Base-by-base conservation (phyloP, 2,113 vertebrate genomes). In the Cricetomys ansorgei region DNA sequence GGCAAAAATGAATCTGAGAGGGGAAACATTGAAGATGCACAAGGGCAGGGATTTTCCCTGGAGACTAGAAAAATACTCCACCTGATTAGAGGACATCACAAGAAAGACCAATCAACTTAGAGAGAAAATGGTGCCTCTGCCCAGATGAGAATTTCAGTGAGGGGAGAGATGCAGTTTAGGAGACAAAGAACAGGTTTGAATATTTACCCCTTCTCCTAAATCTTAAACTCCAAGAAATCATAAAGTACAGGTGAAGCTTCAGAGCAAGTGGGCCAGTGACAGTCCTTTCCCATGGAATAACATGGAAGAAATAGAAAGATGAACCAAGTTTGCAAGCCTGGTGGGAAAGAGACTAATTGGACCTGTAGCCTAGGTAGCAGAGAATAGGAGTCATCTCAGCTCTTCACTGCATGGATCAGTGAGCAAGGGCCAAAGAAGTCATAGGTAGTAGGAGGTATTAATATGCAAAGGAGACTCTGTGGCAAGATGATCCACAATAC, bases 21-120 rank as follows among this genome's bases (percentile, higher is more conserved):
- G 50, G 48, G 40, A 76, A 97, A 79, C 23, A 40, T 72, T 83
- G 29, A 75, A 94, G 53, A 96, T 65, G 76, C 87, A 59, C 23
- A 67, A 7, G 59, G 25, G 50, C 64, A 91, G 86, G 59, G 70
- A 94, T 92, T 96, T 97, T 75, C 95, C 88, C 93, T 92, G 15
- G 62, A 81, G 16, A 92, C 5, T 43, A 92, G 48, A 92, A 96
- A 92, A 80, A 67, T 53, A 65, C 31, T 69, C 50, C 80, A 10
- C 43, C 11, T 81, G 16, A 7, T 57, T 94, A 43, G 31, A 40
- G 11, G 9, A 40, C 10, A 57, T 16, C 21, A 85, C 43, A 91
- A 75, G 50, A 84, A 79, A 92, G 65, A 64, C 15, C 59, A 45
- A 83, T 40, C 40, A 27, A 40, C 89, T 76, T 88, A 81, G n/a